These are phyloP conservation scores for Cynoglossus semilaevis DNA, from an alignment of 2,113 vertebrate species.

Conservation along the genomic window DNA sequence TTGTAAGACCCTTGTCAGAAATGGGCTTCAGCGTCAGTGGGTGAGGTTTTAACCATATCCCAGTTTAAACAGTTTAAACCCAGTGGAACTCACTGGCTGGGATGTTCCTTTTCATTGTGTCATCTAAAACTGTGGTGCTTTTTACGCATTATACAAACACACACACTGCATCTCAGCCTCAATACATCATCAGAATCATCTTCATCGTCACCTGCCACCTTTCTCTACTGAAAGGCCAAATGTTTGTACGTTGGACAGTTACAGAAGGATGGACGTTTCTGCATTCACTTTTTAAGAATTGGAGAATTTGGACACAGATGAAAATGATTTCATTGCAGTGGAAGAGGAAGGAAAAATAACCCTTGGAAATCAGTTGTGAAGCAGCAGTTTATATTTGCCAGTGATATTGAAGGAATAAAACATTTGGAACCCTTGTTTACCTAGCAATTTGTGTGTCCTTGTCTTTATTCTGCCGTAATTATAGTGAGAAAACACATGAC, in stretches of 20 bases:
- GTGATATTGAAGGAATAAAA: slow-evolving; percentile 74
- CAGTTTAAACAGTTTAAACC: too few relatives aligned
- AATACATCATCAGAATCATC: slow-evolving; percentile 35
- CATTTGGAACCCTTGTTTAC: slow-evolving; percentile 73
- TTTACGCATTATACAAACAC: slow-evolving; percentile 43
- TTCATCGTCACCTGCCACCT: slow-evolving; percentile 51
- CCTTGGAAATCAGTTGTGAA: slow-evolving; percentile 58
- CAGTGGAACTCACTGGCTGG: too few relatives aligned
- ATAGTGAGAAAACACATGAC: slow-evolving; percentile 15
- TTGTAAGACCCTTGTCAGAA: too few relatives aligned
- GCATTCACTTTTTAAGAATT: slow-evolving; percentile 74
- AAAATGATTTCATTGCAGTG: slow-evolving; percentile 52
- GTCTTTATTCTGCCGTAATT: slow-evolving; percentile 33
- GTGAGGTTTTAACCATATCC: too few relatives aligned
- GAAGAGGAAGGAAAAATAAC: slow-evolving; percentile 8
- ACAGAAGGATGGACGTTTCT: slow-evolving; percentile 67
- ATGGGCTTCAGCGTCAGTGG: too few relatives aligned
- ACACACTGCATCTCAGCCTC: slow-evolving; percentile 31
- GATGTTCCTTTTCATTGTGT: slow-evolving; percentile 69
- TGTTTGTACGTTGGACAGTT: slow-evolving; percentile 62
- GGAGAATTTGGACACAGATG: slow-evolving; percentile 63
- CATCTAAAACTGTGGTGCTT: slow-evolving; percentile 67
- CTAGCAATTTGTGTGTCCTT: slow-evolving; percentile 42
- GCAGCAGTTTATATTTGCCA: slow-evolving; percentile 75
- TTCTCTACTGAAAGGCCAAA: slow-evolving; percentile 54